phyloP scores from a whole-genome alignment of 2,113 vertebrate genomes.

The Phycodurus eques region DNA sequence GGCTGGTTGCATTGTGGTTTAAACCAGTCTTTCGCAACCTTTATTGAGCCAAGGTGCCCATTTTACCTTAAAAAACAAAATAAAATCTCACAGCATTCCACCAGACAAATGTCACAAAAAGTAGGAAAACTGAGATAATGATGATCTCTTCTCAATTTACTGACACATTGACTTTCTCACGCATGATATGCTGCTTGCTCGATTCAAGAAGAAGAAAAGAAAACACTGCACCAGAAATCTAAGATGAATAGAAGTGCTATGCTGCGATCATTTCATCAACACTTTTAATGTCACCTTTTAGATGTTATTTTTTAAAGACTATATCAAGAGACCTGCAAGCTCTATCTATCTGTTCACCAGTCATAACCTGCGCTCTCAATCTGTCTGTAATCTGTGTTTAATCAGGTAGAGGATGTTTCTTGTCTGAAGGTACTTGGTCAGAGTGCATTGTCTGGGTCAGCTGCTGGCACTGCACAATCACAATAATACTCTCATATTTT shows the following conservation, averaged over 20 bases:
- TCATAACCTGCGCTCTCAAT: constrained; percentile 19
- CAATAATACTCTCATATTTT: background rate
- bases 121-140: no score
- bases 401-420: constrained; percentile 17
- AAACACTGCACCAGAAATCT: background rate
- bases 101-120: no score
- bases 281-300: background rate
- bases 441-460: constrained; percentile 29
- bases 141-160: background rate
- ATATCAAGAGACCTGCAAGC: background rate
- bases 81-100: no score
- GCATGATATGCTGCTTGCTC: background rate
- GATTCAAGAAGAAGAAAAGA: background rate
- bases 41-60: no score
- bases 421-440: constrained; percentile 19
- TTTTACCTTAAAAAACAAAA: no score
- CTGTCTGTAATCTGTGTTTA: constrained; percentile 34
- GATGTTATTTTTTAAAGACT: background rate
- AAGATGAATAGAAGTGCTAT: background rate
- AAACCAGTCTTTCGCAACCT: no score
- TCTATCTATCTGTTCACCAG: background rate
- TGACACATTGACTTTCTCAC: background rate
- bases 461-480: background rate
- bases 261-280: background rate
- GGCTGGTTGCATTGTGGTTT: no score